Base-by-base conservation (phyloP, 2,113 vertebrate species). In the Chitala chitala region DNA sequence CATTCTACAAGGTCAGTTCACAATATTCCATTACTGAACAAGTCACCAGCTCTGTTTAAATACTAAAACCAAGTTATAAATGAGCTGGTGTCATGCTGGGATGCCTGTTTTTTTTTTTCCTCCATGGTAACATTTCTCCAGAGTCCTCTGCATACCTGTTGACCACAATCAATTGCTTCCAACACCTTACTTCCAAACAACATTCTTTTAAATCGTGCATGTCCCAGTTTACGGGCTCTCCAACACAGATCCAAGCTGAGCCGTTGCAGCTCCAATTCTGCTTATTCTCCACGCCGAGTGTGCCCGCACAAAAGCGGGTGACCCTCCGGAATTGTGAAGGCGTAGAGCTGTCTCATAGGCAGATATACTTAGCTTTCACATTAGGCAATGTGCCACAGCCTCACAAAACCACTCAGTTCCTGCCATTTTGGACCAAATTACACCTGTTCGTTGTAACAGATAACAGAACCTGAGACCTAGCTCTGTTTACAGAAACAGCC, bases 151-250 rank as follows among this genome's bases (percentile, higher is more conserved):
- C n/a, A 42, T 38, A 68, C 46, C 9, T 22, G 20, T 15, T 26
- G 7, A 68, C 46, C 46, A 42, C 46, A 36, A 68, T 68, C 64
- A 68, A 68, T 68, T 38, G 13, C n/a, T 51, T 51, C 48, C 48
- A 51, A 20, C 7, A 51, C 12, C 48, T 51, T 3, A 51, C 20
- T 51, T 51, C 8, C 5, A 51, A 20, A 2, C 40, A 5, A 20
- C 59, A 9, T 38, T 29, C 15, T 33, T 63, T 5, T 63, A 26
- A 26, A 38, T 63, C 40, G 20, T 68, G 64, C 9, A 24, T 26
- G 64, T 24, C 64, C 64, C 64, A 68, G 40, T 46, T 68, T 63
- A 63, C 33, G 38, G 59, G 59, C 59, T 68, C 42, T 68, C 12
- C 7, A 42, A 68, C 64, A 68, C 64, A 68, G 64, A 68, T 68